Conservation (phyloP, 2,113 vertebrate species). For the Aldabrachelys gigantea region DNA sequence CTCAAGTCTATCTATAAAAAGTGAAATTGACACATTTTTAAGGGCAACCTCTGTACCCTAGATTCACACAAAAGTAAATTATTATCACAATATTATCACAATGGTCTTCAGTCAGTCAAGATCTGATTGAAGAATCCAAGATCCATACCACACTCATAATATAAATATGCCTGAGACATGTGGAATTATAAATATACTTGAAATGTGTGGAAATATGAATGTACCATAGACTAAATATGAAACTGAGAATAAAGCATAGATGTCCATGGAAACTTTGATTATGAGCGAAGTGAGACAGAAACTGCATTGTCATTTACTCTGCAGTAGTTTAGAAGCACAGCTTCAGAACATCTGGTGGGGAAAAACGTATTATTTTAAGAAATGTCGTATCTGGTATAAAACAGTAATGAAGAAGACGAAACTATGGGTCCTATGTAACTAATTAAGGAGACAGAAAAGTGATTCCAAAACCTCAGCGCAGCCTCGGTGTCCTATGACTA, state of each 20-base stretch:
- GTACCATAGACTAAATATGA: background rate
- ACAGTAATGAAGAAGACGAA: background rate
- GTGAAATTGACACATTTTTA: background rate
- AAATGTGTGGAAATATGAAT: background rate
- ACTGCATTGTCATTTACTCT: rapidly evolving
- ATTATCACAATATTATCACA: background rate
- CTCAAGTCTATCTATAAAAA: background rate
- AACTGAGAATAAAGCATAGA: background rate
- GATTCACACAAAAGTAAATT: rapidly evolving
- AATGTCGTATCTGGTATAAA: background rate
- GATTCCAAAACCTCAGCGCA: background rate
- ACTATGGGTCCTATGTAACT: background rate
- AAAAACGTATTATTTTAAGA: background rate
- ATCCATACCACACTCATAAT: background rate
- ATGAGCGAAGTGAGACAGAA: background rate
- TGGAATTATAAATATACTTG: rapidly evolving
- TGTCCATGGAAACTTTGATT: background rate
- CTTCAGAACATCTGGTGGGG: rapidly evolving
- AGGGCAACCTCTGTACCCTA: rapidly evolving
- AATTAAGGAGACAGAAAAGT: background rate
- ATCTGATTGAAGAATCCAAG: background rate
- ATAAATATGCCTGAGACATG: background rate
- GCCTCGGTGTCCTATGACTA: background rate
- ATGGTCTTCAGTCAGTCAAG: background rate
- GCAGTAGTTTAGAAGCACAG: background rate